Evolutionary conservation across 2,113 vertebrate genomes (phyloP).

Genomic region (Sylvilagus bachmani): DNA sequence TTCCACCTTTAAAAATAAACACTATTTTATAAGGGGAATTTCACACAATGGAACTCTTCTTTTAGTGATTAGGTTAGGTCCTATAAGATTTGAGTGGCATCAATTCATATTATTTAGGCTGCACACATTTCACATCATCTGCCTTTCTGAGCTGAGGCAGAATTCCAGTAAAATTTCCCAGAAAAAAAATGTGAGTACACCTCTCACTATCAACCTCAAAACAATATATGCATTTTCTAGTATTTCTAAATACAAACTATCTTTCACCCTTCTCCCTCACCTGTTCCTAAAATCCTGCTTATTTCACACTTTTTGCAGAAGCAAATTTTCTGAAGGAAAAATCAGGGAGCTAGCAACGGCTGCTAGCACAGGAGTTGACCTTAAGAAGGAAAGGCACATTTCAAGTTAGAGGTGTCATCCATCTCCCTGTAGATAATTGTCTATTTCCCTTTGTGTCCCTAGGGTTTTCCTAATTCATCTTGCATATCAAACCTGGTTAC

Average conservation of each 20-base stretch:
- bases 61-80: background rate
- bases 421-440: background rate
- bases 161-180: background rate
- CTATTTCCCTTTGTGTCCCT: background rate
- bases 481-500: conserved; percentile 6
- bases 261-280: background rate
- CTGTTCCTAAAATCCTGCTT: background rate
- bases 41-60: conserved; percentile 26
- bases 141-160: background rate
- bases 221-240: background rate
- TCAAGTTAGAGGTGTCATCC: background rate
- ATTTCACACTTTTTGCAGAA: conserved; percentile 8
- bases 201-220: background rate
- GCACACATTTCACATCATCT: background rate
- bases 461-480: conserved; percentile 45
- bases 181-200: background rate
- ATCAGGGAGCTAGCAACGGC: background rate
- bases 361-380: background rate
- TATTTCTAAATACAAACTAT: background rate
- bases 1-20: background rate
- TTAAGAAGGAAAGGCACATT: background rate
- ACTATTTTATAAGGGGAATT: background rate
- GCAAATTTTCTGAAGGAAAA: background rate
- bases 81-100: background rate
- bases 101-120: too few relatives aligned